These are phyloP conservation scores for Anguilla rostrata DNA, from an alignment of 2,113 vertebrate genomes.

Conservation along the genomic window DNA sequence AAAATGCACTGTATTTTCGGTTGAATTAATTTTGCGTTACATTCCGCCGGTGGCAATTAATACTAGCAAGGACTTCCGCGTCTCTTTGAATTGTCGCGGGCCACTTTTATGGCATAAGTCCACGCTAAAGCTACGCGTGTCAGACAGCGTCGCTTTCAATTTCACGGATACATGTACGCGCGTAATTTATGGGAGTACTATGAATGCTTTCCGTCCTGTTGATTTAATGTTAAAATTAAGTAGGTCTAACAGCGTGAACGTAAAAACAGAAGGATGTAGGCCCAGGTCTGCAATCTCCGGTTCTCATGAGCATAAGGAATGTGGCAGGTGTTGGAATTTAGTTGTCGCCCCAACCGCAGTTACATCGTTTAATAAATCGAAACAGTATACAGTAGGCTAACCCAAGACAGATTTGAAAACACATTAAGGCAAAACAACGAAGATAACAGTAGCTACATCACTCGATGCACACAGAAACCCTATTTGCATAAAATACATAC, in stretches of 20 bases:
- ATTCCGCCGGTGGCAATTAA: slow-evolving; percentile 14
- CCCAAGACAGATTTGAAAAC: too few species aligned
- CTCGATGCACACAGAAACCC: too few species aligned
- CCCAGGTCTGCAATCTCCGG: background rate
- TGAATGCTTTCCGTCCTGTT: background rate
- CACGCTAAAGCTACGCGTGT: slow-evolving; percentile 12
- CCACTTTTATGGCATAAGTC: slow-evolving; percentile 29
- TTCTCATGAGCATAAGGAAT: background rate
- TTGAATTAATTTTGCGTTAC: background rate
- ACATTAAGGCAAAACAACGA: too few species aligned
- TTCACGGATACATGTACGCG: background rate
- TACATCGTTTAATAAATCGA: background rate
- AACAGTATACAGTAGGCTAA: too few species aligned
- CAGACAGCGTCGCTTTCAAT: slow-evolving; percentile 27
- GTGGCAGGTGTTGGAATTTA: background rate
- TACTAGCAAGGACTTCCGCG: slow-evolving; percentile 18
- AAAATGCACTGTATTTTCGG: background rate
- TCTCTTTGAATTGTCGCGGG: slow-evolving; percentile 31
- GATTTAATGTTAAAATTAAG: background rate
- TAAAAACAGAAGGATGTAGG: background rate
- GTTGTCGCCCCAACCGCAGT: background rate
- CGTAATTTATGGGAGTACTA: background rate
- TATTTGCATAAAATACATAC: too few species aligned
- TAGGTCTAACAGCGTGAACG: background rate
- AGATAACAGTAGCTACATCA: too few species aligned